Evolutionary conservation across 2,113 vertebrate species (phyloP).

Genomic region (Melanotaenia duboulayi): DNA sequence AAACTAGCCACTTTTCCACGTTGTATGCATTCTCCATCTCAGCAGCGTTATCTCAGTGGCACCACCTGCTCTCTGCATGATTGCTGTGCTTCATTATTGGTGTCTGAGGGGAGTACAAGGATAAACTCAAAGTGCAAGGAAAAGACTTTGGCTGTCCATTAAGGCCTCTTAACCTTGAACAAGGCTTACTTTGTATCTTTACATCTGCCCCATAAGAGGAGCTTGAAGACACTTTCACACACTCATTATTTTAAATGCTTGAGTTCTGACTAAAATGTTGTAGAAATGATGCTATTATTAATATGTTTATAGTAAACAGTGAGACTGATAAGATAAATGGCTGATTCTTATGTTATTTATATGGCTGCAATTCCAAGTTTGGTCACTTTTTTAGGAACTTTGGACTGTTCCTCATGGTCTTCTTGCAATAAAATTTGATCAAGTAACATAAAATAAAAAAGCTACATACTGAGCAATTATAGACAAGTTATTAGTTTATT

Average conservation of each 20-base stretch:
- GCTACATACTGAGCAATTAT: too few relatives aligned
- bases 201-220: background rate
- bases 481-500: too few relatives aligned
- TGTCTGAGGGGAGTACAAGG: conserved; percentile 33
- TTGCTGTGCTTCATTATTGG: conserved; percentile 48
- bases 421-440: too few relatives aligned
- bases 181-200: conserved; percentile 14
- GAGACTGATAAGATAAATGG: too few relatives aligned
- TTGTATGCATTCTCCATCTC: conserved; percentile 25
- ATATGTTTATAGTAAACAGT: too few relatives aligned
- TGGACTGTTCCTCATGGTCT: too few relatives aligned
- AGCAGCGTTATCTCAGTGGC: conserved; percentile 52
- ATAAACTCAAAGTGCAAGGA: conserved; percentile 28
- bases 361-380: too few relatives aligned
- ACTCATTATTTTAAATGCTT: too few relatives aligned
- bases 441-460: too few relatives aligned
- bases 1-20: conserved; percentile 23
- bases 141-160: conserved; percentile 39
- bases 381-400: too few relatives aligned
- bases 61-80: conserved; percentile 56
- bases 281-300: too few relatives aligned
- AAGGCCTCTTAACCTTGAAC: conserved; percentile 42
- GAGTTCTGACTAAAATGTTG: background rate
- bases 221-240: background rate
- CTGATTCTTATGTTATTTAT: too few relatives aligned